phyloP scores from a whole-genome alignment of 1,140 invertebrate genomes.

The Samia ricini region DNA sequence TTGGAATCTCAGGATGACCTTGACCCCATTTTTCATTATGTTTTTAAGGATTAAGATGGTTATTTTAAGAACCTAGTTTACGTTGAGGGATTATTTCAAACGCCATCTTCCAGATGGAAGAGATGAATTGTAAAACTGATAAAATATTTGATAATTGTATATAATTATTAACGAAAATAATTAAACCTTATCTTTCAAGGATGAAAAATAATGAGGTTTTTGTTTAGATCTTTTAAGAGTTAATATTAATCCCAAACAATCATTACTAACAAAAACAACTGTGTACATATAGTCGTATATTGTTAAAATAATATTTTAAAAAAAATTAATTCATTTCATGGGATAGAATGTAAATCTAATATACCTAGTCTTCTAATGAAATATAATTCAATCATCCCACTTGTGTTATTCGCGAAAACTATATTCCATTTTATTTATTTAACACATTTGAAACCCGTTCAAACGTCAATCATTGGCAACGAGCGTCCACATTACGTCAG shows the following conservation, averaged over 20 bases:
- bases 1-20: constrained; percentile 44
- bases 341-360: neutral
- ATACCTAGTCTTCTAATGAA: neutral
- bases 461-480: constrained; percentile 4
- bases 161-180: too few species aligned
- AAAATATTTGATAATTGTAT: too few species aligned
- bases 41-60: constrained; percentile 18
- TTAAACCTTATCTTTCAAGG: too few species aligned
- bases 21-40: constrained; percentile 43
- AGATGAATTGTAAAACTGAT: too few species aligned
- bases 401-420: neutral
- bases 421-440: constrained; percentile 5
- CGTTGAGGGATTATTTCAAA: neutral
- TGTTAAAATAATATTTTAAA: too few species aligned
- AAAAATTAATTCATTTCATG: neutral
- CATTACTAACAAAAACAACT: too few species aligned
- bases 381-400: constrained; percentile 1
- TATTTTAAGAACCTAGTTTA: neutral
- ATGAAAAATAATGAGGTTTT: too few species aligned
- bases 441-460: neutral
- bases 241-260: too few species aligned
- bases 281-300: too few species aligned
- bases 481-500: neutral
- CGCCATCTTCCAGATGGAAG: too few species aligned
- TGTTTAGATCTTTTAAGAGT: too few species aligned